These are phyloP conservation scores for Mesoligia furuncula DNA, from an alignment of 2,888 invertebrate genomes.

Conservation along the genomic window DNA sequence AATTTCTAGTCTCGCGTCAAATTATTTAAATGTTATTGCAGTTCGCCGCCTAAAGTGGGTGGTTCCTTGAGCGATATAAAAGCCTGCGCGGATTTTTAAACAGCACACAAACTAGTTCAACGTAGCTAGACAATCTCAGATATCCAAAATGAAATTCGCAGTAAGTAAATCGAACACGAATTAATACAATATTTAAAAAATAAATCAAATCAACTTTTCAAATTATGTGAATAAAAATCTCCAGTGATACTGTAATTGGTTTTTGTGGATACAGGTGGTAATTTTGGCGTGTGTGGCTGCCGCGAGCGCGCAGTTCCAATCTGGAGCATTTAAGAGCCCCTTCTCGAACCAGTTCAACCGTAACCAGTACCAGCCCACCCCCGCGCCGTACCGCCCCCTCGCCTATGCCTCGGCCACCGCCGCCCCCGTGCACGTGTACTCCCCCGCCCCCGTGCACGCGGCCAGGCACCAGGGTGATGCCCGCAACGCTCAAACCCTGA, in stretches of 20 bases:
- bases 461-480: constrained; percentile 67
- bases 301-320: constrained; percentile 72
- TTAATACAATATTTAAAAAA: constrained; percentile 35
- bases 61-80: constrained; percentile 84
- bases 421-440: constrained; percentile 38
- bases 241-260: constrained; percentile 33
- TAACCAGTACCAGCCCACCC: constrained; percentile 49
- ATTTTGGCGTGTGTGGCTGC: constrained; percentile 77
- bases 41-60: constrained; percentile 82
- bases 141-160: constrained; percentile 81
- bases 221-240: constrained; percentile 36
- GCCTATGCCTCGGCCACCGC: no score
- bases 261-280: constrained; percentile 71
- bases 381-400: constrained; percentile 49
- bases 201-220: constrained; percentile 10
- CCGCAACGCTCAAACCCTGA: constrained; percentile 77
- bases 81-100: constrained; percentile 84
- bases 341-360: constrained; percentile 36
- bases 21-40: constrained; percentile 88
- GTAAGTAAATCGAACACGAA: constrained; percentile 75
- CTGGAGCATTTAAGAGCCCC: constrained; percentile 36
- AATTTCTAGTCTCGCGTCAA: constrained; percentile 77
- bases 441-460: constrained; percentile 26
- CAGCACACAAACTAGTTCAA: constrained; percentile 87
- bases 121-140: constrained; percentile 78